Base-by-base conservation (phyloP, 2,113 vertebrate species). In the Ginglymostoma cirratum region DNA sequence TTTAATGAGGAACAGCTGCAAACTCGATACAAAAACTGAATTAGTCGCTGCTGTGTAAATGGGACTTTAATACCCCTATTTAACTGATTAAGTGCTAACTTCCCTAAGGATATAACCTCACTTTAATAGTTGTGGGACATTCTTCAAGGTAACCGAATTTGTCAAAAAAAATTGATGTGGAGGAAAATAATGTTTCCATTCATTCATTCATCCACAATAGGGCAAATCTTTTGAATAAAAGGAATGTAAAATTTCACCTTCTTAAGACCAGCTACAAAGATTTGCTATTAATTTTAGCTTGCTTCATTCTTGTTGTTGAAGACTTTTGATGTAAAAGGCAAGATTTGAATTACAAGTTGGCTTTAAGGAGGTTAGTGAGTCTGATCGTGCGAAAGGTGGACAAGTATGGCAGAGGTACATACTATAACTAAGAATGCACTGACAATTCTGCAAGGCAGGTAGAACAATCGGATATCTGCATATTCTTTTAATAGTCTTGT, bases 41-140 rank as follows among this genome's bases (percentile, higher is more conserved):
- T 95, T 95, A 72, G 94, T 34, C 42, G 67, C 67, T 95, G 94
- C 69, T 48, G 94, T 95, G 94, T 95, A 95, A 95, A 95, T 95
- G 94, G 94, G 42, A 24, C 67, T 95, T 95, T 95, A 95, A 95
- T 95, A 52, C 69, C 94, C 93, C 94, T 95, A 95, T 95, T 95
- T 95, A 72, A 95, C 94, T 95, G 94, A 95, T 95, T 95, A 95
- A 95, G 67, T 95, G 69, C 67, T 95, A 95, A 72, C 94, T 95
- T 69, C 94, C 94, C 94, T 48, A 19, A 72, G 94, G 94, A 95
- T 95, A 94, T 94, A 45, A 95, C 48, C 70, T 95, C 94, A 95
- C 69, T 30, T 95, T 72, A 70, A 95, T 95, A 70, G 94, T 72
- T 45, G 67, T 95, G 94, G 45, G 38, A 34, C 94, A 45, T 52